Evolutionary conservation across 2,113 vertebrate genomes (phyloP).

Genomic region (Chaetorhynchus papuensis): DNA sequence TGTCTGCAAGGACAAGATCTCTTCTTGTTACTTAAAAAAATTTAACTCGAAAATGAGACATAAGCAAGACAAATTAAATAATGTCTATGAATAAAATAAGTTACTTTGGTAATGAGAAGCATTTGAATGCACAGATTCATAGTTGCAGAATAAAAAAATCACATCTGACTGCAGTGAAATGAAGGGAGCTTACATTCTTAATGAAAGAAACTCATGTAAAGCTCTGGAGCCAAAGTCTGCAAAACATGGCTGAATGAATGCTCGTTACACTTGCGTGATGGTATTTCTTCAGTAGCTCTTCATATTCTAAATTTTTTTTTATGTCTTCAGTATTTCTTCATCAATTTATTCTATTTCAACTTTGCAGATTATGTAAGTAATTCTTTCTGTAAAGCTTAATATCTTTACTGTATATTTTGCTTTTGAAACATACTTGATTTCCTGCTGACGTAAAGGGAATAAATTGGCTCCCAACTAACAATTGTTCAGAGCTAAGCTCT

Average conservation of each 20-base stretch:
- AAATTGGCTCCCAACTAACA: background rate
- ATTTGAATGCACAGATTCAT: background rate
- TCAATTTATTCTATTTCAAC: background rate
- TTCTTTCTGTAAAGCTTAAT: background rate
- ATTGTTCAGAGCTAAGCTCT: background rate
- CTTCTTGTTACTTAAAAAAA: background rate
- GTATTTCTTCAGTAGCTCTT: background rate
- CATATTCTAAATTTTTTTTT: background rate
- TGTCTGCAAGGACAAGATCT: background rate
- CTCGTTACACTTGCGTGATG: background rate
- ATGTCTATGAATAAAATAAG: background rate
- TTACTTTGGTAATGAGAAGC: background rate
- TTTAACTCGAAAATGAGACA: background rate
- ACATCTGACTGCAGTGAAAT: background rate
- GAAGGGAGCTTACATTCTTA: background rate
- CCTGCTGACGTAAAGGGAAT: background rate
- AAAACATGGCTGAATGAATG: background rate
- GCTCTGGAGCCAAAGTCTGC: background rate
- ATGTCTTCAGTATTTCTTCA: background rate
- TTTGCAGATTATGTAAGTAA: background rate
- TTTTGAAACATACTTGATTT: background rate
- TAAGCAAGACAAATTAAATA: background rate
- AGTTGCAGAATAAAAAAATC: background rate
- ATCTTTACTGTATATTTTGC: background rate
- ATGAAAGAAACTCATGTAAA: background rate